Evolutionary conservation across 2,113 vertebrate species (phyloP), one percentile per base, ranked within the genome.

Genomic region (Anthoscopus minutus): DNA sequence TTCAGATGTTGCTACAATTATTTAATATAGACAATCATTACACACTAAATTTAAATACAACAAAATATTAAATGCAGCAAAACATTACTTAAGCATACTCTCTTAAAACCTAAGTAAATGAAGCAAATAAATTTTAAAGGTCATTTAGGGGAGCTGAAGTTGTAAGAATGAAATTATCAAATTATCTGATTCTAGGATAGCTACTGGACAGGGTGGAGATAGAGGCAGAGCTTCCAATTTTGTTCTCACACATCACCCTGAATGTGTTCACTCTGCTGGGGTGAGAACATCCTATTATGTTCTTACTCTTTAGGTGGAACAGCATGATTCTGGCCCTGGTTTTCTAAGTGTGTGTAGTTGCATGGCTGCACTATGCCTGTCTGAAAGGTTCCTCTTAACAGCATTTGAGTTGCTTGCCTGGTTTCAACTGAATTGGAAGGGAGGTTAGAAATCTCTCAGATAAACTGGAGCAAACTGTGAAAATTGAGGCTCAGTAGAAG

Each of bases 71-170:
- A 78, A 92, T 51, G 56, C 0, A 10, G 58, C 7, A 37, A 90
- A 73, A 54, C 74, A 77, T 86, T 94, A 70, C 86, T 95, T 96
- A 72, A 89, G 73, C 28, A 79, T 67, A 87, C 84, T 76, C 84
- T 85, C 81, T 91, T 91, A 89, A 92, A 95, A 76, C 18, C 60
- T 35, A 89, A 76, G 54, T 50, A 95, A 95, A 92, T 77, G 62
- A 81, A 89, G 81, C 38, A 69, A 94, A 91, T 91, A 51, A 47
- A 86, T 93, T 88, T 72, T 57, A 89, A 89, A 85, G 69, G 79
- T 94, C 66, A 60, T 91, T 95, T 82, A 91, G 51, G 27, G 74
- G 48, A 88, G 15, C 15, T 85, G 20, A 89, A 86, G 37, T 57
- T 15, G 0, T 77, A 73, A 81, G 58, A 82, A 66, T 24, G 30